Base-by-base conservation (phyloP, 2,888 invertebrate species). In the Drosophila putrida region DNA sequence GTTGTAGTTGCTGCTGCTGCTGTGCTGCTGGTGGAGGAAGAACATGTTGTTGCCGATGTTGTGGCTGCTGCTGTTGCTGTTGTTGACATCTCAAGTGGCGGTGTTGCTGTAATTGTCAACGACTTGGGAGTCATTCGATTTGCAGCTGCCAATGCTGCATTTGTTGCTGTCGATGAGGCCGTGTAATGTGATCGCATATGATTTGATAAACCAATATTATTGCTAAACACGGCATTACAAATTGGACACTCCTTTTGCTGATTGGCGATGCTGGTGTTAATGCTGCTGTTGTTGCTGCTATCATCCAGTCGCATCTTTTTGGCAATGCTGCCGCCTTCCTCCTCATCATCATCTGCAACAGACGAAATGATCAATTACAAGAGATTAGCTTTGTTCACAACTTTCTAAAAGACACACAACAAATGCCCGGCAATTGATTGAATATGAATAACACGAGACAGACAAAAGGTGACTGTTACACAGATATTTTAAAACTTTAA, bases 121-220 rank as follows among this genome's bases (percentile, higher is more conserved):
- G 89, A 82, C 43, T 80, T 90, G 13, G 80, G 81, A 9, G 89
- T 88, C 78, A 82, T 77, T 4, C 83, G 80, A 65, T 82, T 81
- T 44, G 79, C 83, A 0, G 77, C 80, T 35, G 82, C 75, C 44
- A 81, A 20, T 0, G 80, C 75, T 0, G 79, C 81, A 43, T 74
- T 80, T 25, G 84, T 78, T 38, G 71, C 55, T 33, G 50, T 50
- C 41, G 50, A 84, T 13, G 88, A 87, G n/a, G 88, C 87, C 4
- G 90, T 82, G 35, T 90, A 90, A 73, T 92, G 92, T 1, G 91
- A 90, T 15, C 92, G 90, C 92, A 92, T 92, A 43, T 92, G 92
- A 81, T 92, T 92, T 28, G 92, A 92, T 0, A 92, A 76, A 0
- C 92, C 92, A 55, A 92, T 91, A 54, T 91, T 92, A 54, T 91